Conservation (phyloP, 2,888 invertebrate genomes). For the Caenorhabditis zanzibari region DNA sequence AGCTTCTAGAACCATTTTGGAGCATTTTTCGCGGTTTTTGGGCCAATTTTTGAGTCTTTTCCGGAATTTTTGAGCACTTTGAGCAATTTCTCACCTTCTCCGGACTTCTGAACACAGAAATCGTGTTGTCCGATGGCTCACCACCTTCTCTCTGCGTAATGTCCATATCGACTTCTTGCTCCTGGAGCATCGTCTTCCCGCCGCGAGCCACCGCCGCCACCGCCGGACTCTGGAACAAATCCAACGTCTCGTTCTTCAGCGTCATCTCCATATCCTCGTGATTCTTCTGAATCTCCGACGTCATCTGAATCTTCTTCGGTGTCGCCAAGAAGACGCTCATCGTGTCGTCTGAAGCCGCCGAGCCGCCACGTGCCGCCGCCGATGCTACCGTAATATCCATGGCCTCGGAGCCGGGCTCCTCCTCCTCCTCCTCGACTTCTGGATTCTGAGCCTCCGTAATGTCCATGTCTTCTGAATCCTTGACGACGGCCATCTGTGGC, state of each 20-base stretch:
- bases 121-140: background rate
- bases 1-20: no score
- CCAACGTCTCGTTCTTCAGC: background rate
- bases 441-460: background rate
- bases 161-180: background rate
- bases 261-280: background rate
- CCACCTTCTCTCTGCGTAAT: background rate
- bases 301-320: background rate
- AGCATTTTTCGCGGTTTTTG: no score
- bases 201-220: no score
- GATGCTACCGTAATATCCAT: slow-evolving; percentile 18
- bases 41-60: no score
- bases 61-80: background rate
- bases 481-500: background rate
- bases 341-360: background rate
- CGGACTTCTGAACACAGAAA: slow-evolving; percentile 6
- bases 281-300: background rate
- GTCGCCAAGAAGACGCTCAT: background rate
- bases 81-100: background rate
- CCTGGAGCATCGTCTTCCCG: no score
- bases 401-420: slow-evolving; percentile 1
- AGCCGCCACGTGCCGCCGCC: no score
- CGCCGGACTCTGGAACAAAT: background rate
- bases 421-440: background rate
- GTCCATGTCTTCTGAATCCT: slow-evolving; percentile 3